phyloP scores from a whole-genome alignment of 2,888 invertebrate species.

The Dione vanillae region DNA sequence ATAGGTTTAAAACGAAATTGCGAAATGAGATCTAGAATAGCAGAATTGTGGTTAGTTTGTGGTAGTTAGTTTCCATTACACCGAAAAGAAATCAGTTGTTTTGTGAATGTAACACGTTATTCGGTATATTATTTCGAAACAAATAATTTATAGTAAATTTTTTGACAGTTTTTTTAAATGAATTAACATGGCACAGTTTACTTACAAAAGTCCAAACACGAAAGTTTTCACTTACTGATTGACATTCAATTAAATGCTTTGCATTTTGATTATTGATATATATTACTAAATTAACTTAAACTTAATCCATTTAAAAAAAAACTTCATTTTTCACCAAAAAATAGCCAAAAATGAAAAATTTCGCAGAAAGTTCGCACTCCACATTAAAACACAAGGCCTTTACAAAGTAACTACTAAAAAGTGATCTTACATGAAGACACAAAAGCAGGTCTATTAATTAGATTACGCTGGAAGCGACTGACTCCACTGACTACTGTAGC shows the following conservation, averaged over 20 bases:
- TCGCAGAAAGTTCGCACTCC: background rate
- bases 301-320: background rate
- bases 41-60: constrained; percentile 6
- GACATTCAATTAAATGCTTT: too few species aligned
- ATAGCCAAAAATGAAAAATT: background rate
- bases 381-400: background rate
- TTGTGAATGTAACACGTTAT: background rate
- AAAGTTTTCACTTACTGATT: too few species aligned
- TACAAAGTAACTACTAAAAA: background rate
- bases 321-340: background rate
- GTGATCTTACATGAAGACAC: constrained; percentile 25
- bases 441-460: constrained; percentile 52
- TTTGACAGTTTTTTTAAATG: too few species aligned
- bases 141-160: too few species aligned
- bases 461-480: constrained; percentile 55
- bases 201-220: too few species aligned
- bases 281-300: too few species aligned
- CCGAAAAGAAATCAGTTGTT: background rate
- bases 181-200: too few species aligned
- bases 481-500: constrained; percentile 51
- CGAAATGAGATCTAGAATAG: constrained; percentile 1
- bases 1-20: background rate
- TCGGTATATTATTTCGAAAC: background rate
- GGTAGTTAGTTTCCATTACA: background rate
- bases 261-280: too few species aligned